Percentiles rank a stretch among this genome's conserved stretches.
Evolutionary conservation across 2,797 vertebrate genomes (phyloP).

Genomic region (Acanthurus tractus): DNA sequence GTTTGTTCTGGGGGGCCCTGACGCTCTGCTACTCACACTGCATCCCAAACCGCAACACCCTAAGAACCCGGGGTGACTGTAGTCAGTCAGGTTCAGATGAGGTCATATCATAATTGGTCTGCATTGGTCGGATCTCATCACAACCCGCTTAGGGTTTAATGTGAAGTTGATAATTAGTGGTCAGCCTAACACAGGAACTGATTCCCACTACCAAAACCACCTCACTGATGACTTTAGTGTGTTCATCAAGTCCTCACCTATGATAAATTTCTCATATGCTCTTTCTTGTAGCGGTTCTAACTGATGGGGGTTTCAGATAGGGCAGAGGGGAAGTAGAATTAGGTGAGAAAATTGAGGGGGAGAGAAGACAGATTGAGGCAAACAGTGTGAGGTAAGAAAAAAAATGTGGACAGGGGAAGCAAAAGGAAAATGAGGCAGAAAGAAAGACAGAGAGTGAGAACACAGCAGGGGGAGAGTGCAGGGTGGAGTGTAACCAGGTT

Average conservation of each 20-base stretch:
- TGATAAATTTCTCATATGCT: constrained; percentile 22
- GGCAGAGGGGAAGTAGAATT: constrained; percentile 2
- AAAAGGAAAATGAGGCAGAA: constrained; percentile 70
- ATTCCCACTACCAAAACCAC: constrained; percentile 47
- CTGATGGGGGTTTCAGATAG: constrained; percentile 6
- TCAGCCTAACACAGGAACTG: constrained; percentile 37
- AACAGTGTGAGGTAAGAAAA: constrained; percentile 24
- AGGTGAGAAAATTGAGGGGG: constrained; percentile 16
- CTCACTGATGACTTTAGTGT: constrained; percentile 17
- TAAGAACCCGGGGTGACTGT: constrained; percentile 61
- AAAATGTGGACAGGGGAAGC: constrained; percentile 51
- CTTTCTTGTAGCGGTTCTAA: constrained; percentile 1
- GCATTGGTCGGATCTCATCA: constrained; percentile 31
- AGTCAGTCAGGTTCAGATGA: constrained; percentile 73
- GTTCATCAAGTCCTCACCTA: constrained; percentile 41
- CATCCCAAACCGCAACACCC: constrained; percentile 79
- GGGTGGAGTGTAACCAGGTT: constrained; percentile 58
- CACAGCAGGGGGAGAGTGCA: constrained; percentile 48
- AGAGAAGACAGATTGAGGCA: constrained; percentile 39
- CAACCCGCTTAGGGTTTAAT: constrained; percentile 30
- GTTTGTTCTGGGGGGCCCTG: constrained; percentile 80
- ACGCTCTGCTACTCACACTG: constrained; percentile 72
- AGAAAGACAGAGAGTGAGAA: constrained; percentile 58
- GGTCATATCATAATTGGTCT: constrained; percentile 59
- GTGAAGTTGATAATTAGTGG: constrained; percentile 53